These are phyloP conservation scores for Xestia ashworthii DNA, from an alignment of 2,888 invertebrate species.

Conservation along the genomic window DNA sequence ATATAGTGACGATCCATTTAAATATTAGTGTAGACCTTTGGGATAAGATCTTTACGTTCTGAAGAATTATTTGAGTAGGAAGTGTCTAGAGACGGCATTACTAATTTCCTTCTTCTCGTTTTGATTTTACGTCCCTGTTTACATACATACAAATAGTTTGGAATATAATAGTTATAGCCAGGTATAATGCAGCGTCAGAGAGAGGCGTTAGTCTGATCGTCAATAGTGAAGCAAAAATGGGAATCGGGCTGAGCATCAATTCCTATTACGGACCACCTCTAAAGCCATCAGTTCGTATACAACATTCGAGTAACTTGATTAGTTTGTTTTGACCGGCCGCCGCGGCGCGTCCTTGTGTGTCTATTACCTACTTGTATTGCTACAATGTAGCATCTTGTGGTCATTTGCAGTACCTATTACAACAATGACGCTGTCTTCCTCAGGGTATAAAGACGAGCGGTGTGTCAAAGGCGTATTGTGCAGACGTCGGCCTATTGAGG, in stretches of 20 bases:
- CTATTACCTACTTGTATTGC: background rate
- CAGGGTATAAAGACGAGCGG: background rate
- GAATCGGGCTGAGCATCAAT: background rate
- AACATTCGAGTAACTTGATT: background rate
- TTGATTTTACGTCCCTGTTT: background rate
- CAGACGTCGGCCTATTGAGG: background rate
- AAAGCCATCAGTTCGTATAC: background rate
- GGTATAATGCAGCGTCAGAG: background rate
- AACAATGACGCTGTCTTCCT: conserved; percentile 9
- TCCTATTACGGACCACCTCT: background rate
- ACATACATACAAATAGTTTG: background rate
- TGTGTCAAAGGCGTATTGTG: conserved; percentile 6
- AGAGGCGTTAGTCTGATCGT: background rate
- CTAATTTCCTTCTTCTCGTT: background rate
- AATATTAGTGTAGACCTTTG: background rate
- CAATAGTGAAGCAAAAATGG: background rate
- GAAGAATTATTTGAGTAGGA: background rate
- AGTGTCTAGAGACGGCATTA: background rate
- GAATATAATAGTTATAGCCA: background rate
- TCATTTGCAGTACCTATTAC: background rate
- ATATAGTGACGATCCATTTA: background rate
- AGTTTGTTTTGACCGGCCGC: background rate
- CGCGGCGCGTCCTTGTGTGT: background rate
- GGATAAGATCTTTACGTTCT: background rate
- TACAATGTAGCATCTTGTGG: background rate